phyloP scores from a whole-genome alignment of 2,888 invertebrate genomes.

The Pseudococcus viburni region DNA sequence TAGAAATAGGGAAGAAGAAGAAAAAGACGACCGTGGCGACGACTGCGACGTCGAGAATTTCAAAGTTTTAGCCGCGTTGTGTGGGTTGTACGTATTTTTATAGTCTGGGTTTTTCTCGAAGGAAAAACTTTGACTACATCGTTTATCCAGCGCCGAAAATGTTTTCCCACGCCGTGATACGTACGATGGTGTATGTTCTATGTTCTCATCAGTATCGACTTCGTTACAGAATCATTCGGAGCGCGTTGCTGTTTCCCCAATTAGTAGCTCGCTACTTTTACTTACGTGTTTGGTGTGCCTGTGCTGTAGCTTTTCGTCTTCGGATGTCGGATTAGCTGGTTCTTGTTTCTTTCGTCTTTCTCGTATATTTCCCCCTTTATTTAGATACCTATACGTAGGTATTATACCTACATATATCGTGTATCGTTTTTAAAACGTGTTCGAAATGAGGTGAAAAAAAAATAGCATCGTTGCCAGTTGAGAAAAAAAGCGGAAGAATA shows the following conservation, averaged over 20 bases:
- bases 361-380: too few relatives aligned
- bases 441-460: neutral
- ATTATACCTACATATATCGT: too few relatives aligned
- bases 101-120: conserved; percentile 33
- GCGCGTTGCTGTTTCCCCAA: conserved; percentile 17
- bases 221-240: conserved; percentile 49
- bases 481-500: neutral
- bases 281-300: neutral
- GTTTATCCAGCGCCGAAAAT: conserved; percentile 5
- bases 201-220: conserved; percentile 36
- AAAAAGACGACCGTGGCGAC: neutral
- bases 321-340: neutral
- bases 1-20: neutral
- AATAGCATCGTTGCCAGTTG: neutral
- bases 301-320: neutral
- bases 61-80: conserved; percentile 10
- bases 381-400: too few relatives aligned
- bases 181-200: neutral
- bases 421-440: neutral
- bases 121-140: conserved; percentile 4
- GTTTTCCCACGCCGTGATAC: conserved; percentile 17
- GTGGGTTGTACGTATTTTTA: conserved; percentile 33
- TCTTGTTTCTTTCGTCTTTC: neutral
- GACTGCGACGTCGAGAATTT: neutral
- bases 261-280: neutral